These are phyloP conservation scores for Myotis pilosus DNA, from an alignment of 2,797 vertebrate genomes.

Conservation along the genomic window DNA sequence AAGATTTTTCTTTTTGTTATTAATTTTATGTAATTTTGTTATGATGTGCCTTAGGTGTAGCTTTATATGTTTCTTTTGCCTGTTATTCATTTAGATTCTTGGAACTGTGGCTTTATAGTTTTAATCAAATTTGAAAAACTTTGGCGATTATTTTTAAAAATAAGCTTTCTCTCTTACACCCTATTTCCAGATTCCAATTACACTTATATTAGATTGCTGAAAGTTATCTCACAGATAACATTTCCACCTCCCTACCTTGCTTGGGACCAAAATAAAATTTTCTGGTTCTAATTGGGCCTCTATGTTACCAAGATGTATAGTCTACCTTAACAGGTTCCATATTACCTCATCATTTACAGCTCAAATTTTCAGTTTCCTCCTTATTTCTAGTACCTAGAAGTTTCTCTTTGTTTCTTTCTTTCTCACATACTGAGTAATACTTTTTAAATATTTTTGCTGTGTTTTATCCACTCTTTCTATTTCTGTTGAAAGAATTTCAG, in stretches of 20 bases:
- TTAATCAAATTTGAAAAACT: slow-evolving; percentile 10
- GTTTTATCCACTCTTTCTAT: background rate
- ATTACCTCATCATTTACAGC: background rate
- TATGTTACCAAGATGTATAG: background rate
- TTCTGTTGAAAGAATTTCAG: slow-evolving; percentile 32
- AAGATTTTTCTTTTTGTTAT: background rate
- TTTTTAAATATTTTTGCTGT: slow-evolving; percentile 17
- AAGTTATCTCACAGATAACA: background rate
- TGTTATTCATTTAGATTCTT: background rate
- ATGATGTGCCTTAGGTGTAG: background rate
- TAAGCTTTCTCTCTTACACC: background rate
- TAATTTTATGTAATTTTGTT: background rate
- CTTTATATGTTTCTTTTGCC: slow-evolving; percentile 1
- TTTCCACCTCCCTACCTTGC: background rate
- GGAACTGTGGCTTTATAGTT: slow-evolving; percentile 1
- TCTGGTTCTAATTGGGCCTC: background rate
- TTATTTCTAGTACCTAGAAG: background rate
- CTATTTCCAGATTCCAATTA: background rate
- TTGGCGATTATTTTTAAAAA: background rate
- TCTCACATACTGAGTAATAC: background rate
- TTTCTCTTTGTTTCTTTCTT: background rate
- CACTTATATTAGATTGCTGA: background rate
- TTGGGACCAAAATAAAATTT: background rate
- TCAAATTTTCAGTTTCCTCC: slow-evolving; percentile 7
- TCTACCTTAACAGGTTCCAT: background rate